These are phyloP conservation scores for Zingel zingel DNA, from an alignment of 2,113 vertebrate species.

Conservation along the genomic window DNA sequence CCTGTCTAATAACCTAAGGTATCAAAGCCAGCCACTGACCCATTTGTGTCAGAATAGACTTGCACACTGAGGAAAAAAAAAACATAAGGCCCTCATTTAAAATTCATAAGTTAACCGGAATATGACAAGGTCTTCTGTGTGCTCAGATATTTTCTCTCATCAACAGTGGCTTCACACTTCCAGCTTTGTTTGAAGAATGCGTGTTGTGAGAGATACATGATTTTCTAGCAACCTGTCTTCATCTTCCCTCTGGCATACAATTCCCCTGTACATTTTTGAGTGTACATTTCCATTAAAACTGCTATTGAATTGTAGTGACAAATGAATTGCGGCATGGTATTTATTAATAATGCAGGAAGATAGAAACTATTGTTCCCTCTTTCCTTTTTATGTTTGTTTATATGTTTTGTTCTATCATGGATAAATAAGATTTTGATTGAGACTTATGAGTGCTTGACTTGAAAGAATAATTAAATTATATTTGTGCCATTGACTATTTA, in stretches of 20 bases:
- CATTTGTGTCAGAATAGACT: slow-evolving; percentile 71
- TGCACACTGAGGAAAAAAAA: slow-evolving; percentile 8
- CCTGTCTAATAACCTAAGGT: slow-evolving; percentile 42
- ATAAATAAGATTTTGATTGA: neutral
- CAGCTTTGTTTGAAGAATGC: slow-evolving; percentile 30
- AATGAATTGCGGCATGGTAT: neutral
- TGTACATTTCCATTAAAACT: slow-evolving; percentile 13
- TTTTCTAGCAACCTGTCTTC: slow-evolving; percentile 4
- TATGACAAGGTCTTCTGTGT: slow-evolving; percentile 58
- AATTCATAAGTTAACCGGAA: slow-evolving; percentile 69
- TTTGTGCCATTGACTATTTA: slow-evolving; percentile 4
- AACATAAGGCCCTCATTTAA: slow-evolving; percentile 50
- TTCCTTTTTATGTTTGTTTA: neutral
- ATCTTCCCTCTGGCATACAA: neutral
- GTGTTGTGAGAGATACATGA: slow-evolving; percentile 20
- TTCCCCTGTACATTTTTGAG: neutral
- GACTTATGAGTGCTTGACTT: slow-evolving; percentile 8
- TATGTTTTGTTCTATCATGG: neutral
- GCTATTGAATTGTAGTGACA: neutral
- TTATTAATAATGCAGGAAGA: slow-evolving; percentile 16
- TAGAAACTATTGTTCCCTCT: neutral
- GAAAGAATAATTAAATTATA: slow-evolving; percentile 8
- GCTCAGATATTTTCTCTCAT: slow-evolving; percentile 21
- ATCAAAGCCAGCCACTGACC: slow-evolving; percentile 68
- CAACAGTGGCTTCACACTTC: slow-evolving; percentile 11